Percentiles rank a stretch among this genome's conserved stretches.
Evolutionary conservation across 2,888 invertebrate genomes (phyloP).

Genomic region (Invenusta paracnida): DNA sequence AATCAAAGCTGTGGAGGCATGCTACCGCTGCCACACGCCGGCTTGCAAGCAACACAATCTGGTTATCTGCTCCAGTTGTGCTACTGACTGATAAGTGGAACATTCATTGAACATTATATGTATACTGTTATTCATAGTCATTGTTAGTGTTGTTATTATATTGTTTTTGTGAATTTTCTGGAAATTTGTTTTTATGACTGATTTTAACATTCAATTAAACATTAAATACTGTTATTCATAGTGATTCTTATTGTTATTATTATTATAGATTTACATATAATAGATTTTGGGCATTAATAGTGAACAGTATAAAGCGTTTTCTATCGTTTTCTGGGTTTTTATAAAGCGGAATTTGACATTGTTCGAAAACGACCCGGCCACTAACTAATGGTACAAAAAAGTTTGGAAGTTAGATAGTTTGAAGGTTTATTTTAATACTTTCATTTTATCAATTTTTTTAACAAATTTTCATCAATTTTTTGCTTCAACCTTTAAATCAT

Average conservation of each 20-base stretch:
- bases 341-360: slow-evolving; percentile 9
- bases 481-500: too few species aligned
- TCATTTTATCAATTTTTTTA: too few species aligned
- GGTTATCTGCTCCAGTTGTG: slow-evolving; percentile 1
- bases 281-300: slow-evolving; percentile 9
- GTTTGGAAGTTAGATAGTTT: slow-evolving; percentile 14
- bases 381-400: slow-evolving; percentile 30
- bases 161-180: background rate
- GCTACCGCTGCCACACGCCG: background rate
- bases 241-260: background rate
- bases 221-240: background rate
- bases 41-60: background rate
- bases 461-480: too few species aligned
- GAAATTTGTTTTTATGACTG: background rate
- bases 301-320: slow-evolving; percentile 3
- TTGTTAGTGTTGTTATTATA: background rate
- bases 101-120: slow-evolving; percentile 17
- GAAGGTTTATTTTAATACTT: too few species aligned
- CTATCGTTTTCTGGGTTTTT: slow-evolving; percentile 1
- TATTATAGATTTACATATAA: slow-evolving; percentile 16
- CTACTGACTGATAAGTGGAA: slow-evolving; percentile 24
- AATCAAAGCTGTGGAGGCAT: background rate
- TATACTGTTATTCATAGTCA: background rate
- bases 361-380: slow-evolving; percentile 10
- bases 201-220: slow-evolving; percentile 3